These are phyloP conservation scores for Girardinus metallicus DNA, from an alignment of 2,797 vertebrate genomes.

Conservation along the genomic window DNA sequence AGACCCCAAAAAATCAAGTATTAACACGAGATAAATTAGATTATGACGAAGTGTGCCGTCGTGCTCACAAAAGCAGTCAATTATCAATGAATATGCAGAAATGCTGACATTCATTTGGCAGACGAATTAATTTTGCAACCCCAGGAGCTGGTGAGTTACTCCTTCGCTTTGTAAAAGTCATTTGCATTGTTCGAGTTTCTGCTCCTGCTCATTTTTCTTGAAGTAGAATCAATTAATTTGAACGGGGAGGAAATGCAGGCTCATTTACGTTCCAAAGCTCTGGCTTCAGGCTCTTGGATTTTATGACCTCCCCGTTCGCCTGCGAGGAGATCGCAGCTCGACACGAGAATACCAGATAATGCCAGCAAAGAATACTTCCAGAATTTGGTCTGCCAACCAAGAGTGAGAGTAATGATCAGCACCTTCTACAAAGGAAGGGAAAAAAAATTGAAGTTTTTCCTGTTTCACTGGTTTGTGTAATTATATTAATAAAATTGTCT, in stretches of 20 bases:
- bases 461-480: constrained; percentile 50
- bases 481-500: constrained; percentile 61
- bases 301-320: constrained; percentile 48
- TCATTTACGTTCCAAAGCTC: constrained; percentile 1
- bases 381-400: constrained; percentile 39
- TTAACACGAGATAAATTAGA: constrained; percentile 11
- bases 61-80: constrained; percentile 5
- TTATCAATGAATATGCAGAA: constrained; percentile 7
- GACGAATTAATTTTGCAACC: constrained; percentile 13
- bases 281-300: constrained; percentile 48
- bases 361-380: constrained; percentile 52
- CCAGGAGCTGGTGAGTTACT: constrained; percentile 5
- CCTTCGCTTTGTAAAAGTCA: constrained; percentile 16
- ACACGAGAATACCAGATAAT: constrained; percentile 45
- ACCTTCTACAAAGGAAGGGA: constrained; percentile 24
- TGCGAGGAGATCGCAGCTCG: constrained; percentile 53
- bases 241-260: constrained; percentile 38
- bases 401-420: constrained; percentile 46
- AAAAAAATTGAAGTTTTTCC: constrained; percentile 1
- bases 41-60: background rate
- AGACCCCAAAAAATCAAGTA: constrained; percentile 17
- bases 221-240: constrained; percentile 39
- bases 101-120: constrained; percentile 4
- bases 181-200: constrained; percentile 23
- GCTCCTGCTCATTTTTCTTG: constrained; percentile 31